Evolutionary conservation across 1,140 invertebrate genomes (phyloP).

Genomic region (Acromyrmex echinatior): DNA sequence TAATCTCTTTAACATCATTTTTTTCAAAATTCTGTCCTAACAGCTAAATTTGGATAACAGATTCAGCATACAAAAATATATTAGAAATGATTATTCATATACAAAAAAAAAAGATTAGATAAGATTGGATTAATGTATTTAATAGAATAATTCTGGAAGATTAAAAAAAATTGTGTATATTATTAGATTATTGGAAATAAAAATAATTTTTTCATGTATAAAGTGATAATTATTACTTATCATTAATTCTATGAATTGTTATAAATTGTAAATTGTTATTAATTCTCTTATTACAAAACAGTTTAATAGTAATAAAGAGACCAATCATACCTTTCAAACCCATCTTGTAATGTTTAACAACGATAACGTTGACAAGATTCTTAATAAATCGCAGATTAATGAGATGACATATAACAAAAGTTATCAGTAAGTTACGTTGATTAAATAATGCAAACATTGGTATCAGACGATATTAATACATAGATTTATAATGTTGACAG

Average conservation of each 20-base stretch:
- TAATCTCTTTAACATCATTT: too few relatives aligned
- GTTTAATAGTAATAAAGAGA: not conserved
- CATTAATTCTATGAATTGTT: not conserved
- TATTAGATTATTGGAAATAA: not conserved
- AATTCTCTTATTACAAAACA: not conserved
- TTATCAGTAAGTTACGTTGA: slow-evolving; percentile 48
- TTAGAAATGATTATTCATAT: too few relatives aligned
- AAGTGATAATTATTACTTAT: not conserved
- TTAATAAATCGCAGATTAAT: slow-evolving; percentile 10
- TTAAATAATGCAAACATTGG: slow-evolving; percentile 59
- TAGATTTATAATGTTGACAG: slow-evolving; percentile 7
- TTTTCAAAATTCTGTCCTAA: too few relatives aligned
- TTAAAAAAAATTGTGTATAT: slow-evolving; percentile 14
- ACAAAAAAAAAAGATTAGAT: too few relatives aligned
- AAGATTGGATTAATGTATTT: not conserved
- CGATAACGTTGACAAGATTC: slow-evolving; percentile 8
- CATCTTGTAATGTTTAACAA: not conserved
- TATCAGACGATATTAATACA: slow-evolving; percentile 34
- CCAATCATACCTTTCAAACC: not conserved
- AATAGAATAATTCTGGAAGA: not conserved
- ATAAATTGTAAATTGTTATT: not conserved
- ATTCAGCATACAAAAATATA: too few relatives aligned
- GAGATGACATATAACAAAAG: slow-evolving; percentile 8
- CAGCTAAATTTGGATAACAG: too few relatives aligned
- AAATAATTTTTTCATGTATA: not conserved